phyloP scores from a whole-genome alignment of 2,797 vertebrate species.

The Chiroxiphia lanceolata region DNA sequence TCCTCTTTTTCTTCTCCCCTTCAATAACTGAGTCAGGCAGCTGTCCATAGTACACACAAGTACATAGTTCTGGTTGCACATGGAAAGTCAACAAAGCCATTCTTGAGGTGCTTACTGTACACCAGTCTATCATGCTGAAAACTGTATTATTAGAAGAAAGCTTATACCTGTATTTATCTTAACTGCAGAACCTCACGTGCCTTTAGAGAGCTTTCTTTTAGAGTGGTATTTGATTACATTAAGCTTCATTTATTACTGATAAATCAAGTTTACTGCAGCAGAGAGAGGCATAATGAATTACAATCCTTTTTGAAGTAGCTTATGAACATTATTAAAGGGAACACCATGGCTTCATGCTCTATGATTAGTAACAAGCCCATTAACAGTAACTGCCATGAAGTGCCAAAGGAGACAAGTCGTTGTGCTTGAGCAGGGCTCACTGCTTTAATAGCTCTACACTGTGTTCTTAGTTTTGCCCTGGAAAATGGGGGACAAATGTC shows the following conservation, averaged over 20 bases:
- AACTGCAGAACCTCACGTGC: neutral
- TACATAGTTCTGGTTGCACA: slow-evolving; percentile 80
- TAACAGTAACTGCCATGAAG: neutral
- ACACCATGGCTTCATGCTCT: neutral
- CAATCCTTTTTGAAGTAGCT: neutral
- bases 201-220: neutral
- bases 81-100: slow-evolving; percentile 75
- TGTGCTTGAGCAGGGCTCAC: neutral
- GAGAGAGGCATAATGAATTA: neutral
- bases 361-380: neutral
- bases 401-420: neutral
- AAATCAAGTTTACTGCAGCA: neutral
- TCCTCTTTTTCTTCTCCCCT: neutral
- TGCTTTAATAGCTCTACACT: neutral
- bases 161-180: neutral
- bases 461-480: neutral
- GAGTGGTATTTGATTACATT: neutral
- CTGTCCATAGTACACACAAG: neutral
- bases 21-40: slow-evolving; percentile 72
- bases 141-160: neutral
- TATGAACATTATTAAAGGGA: neutral
- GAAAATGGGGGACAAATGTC: neutral
- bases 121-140: slow-evolving; percentile 64
- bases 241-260: neutral
- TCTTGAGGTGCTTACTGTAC: slow-evolving; percentile 73